phyloP scores from a whole-genome alignment of 2,797 vertebrate genomes.

The Galaxias olidus region DNA sequence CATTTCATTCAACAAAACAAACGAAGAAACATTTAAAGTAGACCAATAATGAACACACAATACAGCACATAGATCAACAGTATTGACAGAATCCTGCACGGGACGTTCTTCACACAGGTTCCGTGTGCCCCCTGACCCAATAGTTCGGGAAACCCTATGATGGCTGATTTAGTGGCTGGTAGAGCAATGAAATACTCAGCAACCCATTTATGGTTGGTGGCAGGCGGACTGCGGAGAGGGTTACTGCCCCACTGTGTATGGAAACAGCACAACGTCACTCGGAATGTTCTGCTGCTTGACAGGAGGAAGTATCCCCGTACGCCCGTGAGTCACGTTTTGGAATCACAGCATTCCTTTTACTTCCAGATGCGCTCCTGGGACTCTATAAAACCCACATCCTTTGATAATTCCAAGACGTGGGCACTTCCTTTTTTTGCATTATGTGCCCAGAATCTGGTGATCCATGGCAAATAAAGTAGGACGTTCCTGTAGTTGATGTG shows the following conservation, averaged over 20 bases:
- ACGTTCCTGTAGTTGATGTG: background rate
- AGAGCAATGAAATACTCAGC: constrained; percentile 27
- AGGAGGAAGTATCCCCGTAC: constrained; percentile 11
- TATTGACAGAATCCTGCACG: too few relatives aligned
- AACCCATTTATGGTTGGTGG: constrained; percentile 24
- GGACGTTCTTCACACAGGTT: too few relatives aligned
- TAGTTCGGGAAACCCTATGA: constrained; percentile 14
- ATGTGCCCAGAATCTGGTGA: constrained; percentile 13
- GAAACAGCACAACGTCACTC: constrained; percentile 21
- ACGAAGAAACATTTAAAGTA: too few relatives aligned
- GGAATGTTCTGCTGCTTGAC: constrained; percentile 5
- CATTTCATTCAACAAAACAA: too few relatives aligned
- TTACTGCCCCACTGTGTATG: constrained; percentile 12
- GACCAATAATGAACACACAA: too few relatives aligned
- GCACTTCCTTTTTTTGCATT: background rate
- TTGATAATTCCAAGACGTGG: constrained; percentile 4
- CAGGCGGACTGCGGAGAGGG: background rate
- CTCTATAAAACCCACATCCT: constrained; percentile 14
- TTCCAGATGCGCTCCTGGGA: constrained; percentile 15
- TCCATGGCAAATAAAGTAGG: constrained; percentile 4
- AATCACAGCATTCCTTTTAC: constrained; percentile 16
- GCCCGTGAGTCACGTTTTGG: constrained; percentile 29
- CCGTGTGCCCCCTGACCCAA: constrained; percentile 7
- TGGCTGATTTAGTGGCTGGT: constrained; percentile 25
- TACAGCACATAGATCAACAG: too few relatives aligned